Evolutionary conservation across 2,113 vertebrate genomes (phyloP).

Genomic region (Phalacrocorax brasilianus): DNA sequence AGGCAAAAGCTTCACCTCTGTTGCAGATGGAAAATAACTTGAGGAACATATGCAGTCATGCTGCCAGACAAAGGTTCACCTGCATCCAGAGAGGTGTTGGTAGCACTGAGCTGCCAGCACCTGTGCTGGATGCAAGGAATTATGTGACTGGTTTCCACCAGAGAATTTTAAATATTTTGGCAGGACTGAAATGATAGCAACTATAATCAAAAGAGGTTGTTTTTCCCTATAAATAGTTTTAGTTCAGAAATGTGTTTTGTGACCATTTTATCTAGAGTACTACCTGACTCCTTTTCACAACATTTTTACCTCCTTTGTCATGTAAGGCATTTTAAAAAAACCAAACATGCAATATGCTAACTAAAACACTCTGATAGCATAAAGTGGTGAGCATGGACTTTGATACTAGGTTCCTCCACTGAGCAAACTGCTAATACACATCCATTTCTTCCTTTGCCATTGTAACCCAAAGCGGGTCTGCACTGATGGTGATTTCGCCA

Average conservation of each 20-base stretch:
- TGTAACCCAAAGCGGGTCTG: not conserved
- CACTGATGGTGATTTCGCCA: not conserved
- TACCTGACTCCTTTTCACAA: not conserved
- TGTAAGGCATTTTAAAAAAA: not conserved
- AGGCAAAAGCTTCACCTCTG: not conserved
- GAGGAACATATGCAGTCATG: not conserved
- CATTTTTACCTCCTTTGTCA: not conserved
- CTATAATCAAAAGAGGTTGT: not conserved
- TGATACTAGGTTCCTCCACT: not conserved
- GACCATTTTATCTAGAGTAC: not conserved
- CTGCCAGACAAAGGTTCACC: not conserved
- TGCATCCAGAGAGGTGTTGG: not conserved
- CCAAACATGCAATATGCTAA: not conserved
- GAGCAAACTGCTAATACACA: not conserved
- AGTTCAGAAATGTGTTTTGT: not conserved
- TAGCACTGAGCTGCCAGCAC: not conserved
- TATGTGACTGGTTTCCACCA: not conserved
- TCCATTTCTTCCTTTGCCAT: not conserved
- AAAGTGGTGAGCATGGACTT: not conserved
- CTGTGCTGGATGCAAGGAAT: not conserved
- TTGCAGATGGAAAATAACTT: not conserved
- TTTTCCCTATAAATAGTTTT: not conserved
- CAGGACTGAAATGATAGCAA: not conserved
- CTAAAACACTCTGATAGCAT: rapidly evolving
- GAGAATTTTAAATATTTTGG: not conserved